Evolutionary conservation across 2,113 vertebrate genomes (phyloP).

Genomic region (Menidia beryllina): DNA sequence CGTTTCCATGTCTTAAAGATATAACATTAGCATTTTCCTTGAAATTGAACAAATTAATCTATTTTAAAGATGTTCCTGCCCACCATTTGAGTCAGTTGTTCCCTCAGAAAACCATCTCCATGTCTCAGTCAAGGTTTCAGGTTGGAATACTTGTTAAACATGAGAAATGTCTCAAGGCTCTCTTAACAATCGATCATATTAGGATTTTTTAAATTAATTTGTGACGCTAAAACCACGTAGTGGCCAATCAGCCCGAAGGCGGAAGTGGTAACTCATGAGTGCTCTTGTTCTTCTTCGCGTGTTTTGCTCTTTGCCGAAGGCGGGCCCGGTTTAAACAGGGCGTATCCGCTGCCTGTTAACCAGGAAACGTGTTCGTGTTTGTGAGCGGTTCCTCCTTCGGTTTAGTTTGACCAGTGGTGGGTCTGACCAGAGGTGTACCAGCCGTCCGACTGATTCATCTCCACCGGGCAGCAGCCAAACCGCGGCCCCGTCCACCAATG

Average conservation of each 20-base stretch:
- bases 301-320: conserved; percentile 7
- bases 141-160: too few species aligned
- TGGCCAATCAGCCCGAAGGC: neutral
- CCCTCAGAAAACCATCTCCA: too few species aligned
- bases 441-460: neutral
- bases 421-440: neutral
- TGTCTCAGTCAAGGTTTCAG: too few species aligned
- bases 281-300: neutral
- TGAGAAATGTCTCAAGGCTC: too few species aligned
- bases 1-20: too few species aligned
- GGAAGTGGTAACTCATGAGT: conserved; percentile 6
- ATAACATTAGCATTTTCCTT: too few species aligned
- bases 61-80: too few species aligned
- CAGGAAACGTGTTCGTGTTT: conserved; percentile 51
- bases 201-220: neutral
- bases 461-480: neutral
- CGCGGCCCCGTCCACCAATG: conserved; percentile 38
- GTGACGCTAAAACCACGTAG: neutral
- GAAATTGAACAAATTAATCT: too few species aligned
- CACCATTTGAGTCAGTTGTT: too few species aligned
- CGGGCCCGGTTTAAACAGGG: conserved; percentile 41
- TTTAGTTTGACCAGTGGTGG: neutral
- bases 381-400: neutral
- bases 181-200: neutral
- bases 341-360: conserved; percentile 41